A percentile compares a stretch with the other conserved stretches of the same genome.
These are phyloP conservation scores for Clarias pachynema DNA, from an alignment of 2,797 vertebrate genomes.

Conservation along the genomic window DNA sequence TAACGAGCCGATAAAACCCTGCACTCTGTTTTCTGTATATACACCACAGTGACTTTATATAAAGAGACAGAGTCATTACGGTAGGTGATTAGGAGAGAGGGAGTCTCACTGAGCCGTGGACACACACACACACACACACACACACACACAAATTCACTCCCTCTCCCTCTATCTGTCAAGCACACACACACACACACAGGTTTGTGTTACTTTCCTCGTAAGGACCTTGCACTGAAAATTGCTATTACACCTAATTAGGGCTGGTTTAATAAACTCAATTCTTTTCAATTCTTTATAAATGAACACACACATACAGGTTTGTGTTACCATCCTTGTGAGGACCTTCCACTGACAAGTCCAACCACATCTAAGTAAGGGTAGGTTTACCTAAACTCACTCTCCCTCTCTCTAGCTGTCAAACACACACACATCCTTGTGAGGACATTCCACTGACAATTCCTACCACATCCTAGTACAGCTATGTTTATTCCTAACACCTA, in stretches of 20 bases:
- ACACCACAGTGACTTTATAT: slow-evolving; percentile 23
- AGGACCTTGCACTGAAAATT: too few species aligned
- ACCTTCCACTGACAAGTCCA: too few species aligned
- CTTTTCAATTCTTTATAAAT: too few species aligned
- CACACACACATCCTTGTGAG: slow-evolving; percentile 25
- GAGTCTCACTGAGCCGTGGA: slow-evolving; percentile 46
- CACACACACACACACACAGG: not conserved
- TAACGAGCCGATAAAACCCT: not conserved
- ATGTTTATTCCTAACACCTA: not conserved
- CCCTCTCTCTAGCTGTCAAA: too few species aligned
- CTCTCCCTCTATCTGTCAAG: too few species aligned
- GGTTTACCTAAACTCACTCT: too few species aligned
- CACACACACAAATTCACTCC: too few species aligned
- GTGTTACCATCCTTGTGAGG: too few species aligned
- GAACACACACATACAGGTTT: slow-evolving; percentile 14
- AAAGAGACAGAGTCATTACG: slow-evolving; percentile 36
- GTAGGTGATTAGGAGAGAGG: slow-evolving; percentile 50
- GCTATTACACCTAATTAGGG: too few species aligned
- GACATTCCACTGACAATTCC: not conserved
- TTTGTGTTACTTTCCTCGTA: too few species aligned
- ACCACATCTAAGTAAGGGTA: too few species aligned
- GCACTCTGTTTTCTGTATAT: not conserved
- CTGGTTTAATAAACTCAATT: too few species aligned
- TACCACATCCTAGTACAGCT: not conserved
- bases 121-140: slow-evolving; percentile 19